Base-by-base conservation (phyloP, 64 coral and sea anemone genomes). In the Acropora tenuis region DNA sequence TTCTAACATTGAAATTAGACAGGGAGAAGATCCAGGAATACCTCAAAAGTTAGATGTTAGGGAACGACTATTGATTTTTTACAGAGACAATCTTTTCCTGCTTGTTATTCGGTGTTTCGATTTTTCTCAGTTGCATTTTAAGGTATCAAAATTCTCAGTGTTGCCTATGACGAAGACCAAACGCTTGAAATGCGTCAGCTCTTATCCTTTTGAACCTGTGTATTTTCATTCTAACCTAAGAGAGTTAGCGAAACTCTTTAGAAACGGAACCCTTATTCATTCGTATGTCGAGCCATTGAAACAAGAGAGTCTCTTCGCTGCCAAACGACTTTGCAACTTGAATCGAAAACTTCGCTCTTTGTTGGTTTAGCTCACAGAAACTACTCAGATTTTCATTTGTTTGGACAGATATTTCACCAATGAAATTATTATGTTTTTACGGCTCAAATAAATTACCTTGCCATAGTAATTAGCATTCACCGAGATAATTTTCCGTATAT, bases 391-490 rank as follows among this genome's bases (percentile, higher is more conserved):
- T 85, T 85, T 85, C 63, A 85, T 85, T 85, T 85, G 82, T 85
- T 85, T 85, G 82, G 45, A 65, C 65, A 71, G 44, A 50, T 49
- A 8, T 49, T 58, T 43, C 44, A 48, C 41, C 43, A 85, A 85
- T 85, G 82, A 85, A 85, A 68, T 85, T 71, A 85, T 85, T 85
- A 71, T 85, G 45, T 72, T 85, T 85, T 85, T 85, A 85, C 61
- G 0, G 82, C 45, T 71, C 19, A 72, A 49, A 85, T 71, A 65
- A 85, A 85, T 71, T 85, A 68, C 65, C 82, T 49, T 44, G 2
- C 82, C 19, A 47, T 50, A 72, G 61, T 72, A 50, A 85, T 85
- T 9, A 72, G 65, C 43, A 8, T 85, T 85, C 82, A 71, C 44
- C 47, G 15, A 19, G 13, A 40, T 43, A 48, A 69, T 85, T 85